A percentile compares a stretch with the other conserved stretches of the same genome.
Conservation (phyloP, 2,113 vertebrate genomes). For the Pangasianodon gigas region DNA sequence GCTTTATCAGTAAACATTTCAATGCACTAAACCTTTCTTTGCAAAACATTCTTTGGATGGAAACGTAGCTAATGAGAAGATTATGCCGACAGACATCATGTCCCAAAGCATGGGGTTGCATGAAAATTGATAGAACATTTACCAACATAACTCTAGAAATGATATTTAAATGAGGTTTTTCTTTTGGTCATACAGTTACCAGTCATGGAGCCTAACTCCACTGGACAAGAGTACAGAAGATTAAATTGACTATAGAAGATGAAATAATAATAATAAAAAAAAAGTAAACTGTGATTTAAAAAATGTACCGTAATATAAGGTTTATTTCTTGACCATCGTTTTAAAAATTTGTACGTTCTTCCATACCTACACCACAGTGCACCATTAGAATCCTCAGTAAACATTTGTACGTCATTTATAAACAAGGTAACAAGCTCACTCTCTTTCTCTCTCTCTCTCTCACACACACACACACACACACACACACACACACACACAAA, state of each 20-base stretch:
- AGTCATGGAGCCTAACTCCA: no score
- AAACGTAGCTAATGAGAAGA: background rate
- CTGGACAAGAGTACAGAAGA: background rate
- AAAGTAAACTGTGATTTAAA: background rate
- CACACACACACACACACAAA: background rate
- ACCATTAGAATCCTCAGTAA: background rate
- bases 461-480: background rate
- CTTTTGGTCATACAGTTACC: background rate
- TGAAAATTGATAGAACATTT: background rate
- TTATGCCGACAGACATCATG: background rate
- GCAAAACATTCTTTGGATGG: no score
- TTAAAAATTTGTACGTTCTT: background rate
- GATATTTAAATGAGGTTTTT: background rate
- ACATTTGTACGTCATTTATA: background rate
- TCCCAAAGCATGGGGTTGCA: background rate
- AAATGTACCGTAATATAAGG: background rate
- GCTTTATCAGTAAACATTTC: no score
- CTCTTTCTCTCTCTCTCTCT: background rate
- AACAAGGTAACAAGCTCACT: background rate
- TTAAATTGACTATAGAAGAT: background rate
- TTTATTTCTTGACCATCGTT: background rate
- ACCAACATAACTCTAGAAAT: background rate
- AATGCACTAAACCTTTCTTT: no score
- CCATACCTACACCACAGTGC: background rate
- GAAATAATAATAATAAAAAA: background rate